These are phyloP conservation scores for Cichlasoma orientale DNA, from an alignment of 2,797 vertebrate species.

Conservation along the genomic window DNA sequence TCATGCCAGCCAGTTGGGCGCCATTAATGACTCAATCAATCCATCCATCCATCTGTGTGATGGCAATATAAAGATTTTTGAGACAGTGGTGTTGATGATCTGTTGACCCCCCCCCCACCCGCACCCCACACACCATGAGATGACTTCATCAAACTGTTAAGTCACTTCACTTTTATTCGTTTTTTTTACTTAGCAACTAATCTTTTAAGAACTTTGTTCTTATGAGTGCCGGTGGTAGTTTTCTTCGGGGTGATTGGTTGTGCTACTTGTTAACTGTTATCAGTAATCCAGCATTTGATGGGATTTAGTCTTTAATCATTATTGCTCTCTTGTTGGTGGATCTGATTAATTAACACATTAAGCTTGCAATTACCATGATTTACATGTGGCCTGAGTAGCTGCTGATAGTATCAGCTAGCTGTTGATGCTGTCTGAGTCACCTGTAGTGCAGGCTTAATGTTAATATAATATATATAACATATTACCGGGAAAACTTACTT, in stretches of 20 bases:
- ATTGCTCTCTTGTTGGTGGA: slow-evolving; percentile 23
- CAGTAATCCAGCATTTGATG: slow-evolving; percentile 3
- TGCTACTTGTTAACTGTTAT: neutral
- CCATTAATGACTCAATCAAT: no score
- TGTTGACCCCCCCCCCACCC: neutral
- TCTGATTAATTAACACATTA: slow-evolving; percentile 44
- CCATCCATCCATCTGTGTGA: neutral
- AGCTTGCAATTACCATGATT: neutral
- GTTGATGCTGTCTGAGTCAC: slow-evolving; percentile 11
- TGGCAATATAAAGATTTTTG: neutral
- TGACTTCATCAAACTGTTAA: neutral
- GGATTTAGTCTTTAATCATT: slow-evolving; percentile 22
- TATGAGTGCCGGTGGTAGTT: neutral
- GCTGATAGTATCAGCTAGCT: neutral
- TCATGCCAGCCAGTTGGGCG: neutral
- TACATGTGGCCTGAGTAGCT: slow-evolving; percentile 8
- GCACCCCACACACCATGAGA: no score
- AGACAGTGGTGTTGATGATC: neutral
- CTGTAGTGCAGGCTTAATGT: neutral
- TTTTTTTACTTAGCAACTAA: no score
- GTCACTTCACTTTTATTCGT: neutral
- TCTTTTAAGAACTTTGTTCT: neutral
- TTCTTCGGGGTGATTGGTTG: neutral
- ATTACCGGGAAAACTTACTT: neutral
- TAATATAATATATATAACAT: neutral